Conservation (phyloP, 2,797 vertebrate species). For the Paratrypauchen microcephalus region DNA sequence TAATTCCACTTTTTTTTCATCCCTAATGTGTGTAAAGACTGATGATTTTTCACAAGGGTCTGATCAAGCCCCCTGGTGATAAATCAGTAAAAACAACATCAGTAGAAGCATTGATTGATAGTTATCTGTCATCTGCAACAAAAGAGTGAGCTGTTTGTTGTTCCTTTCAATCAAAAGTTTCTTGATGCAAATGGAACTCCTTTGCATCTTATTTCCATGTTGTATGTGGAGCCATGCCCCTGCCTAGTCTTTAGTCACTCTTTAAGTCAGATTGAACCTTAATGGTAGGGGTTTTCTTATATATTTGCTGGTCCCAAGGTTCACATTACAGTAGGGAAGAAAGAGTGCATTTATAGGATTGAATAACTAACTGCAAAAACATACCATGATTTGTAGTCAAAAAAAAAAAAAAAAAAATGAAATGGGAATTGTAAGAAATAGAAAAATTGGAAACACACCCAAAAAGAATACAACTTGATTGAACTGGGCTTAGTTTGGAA, state of each 20-base stretch:
- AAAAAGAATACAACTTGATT: too few relatives aligned
- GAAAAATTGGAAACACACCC: too few relatives aligned
- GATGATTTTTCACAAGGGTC: not conserved
- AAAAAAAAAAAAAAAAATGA: too few relatives aligned
- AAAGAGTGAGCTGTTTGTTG: not conserved
- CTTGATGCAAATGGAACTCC: conserved; percentile 9
- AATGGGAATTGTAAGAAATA: too few relatives aligned
- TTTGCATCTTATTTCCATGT: conserved; percentile 9
- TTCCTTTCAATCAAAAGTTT: conserved; percentile 8
- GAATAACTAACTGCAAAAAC: not conserved
- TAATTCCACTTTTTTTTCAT: not conserved
- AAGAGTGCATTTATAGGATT: not conserved
- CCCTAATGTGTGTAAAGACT: too few relatives aligned
- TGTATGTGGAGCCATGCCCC: not conserved
- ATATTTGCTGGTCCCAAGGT: not conserved
- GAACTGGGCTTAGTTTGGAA: too few relatives aligned
- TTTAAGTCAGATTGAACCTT: not conserved
- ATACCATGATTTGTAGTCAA: too few relatives aligned
- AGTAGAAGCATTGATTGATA: not conserved
- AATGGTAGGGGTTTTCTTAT: not conserved
- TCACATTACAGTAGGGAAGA: too few relatives aligned
- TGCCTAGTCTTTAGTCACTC: not conserved
- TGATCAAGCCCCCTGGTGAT: not conserved
- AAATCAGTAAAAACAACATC: not conserved
- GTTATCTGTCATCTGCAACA: not conserved